These are phyloP conservation scores for Odobenus rosmarus DNA, from an alignment of 2,113 vertebrate species.

Conservation along the genomic window DNA sequence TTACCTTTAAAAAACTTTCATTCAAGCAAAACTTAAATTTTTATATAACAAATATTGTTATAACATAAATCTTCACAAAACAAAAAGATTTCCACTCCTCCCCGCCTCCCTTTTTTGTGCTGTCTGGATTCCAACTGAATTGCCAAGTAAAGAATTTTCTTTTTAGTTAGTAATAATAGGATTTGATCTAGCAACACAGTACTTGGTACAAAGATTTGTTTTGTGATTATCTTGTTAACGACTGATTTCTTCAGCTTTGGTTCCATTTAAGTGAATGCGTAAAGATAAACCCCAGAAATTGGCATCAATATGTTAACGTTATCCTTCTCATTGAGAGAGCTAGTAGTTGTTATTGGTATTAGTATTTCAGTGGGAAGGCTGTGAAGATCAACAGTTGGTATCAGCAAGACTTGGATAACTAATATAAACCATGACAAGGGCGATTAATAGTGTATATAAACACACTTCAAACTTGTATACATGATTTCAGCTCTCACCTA, in stretches of 20 bases:
- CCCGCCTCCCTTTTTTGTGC: neutral
- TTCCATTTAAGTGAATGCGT: conserved; percentile 62
- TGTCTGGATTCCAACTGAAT: conserved; percentile 30
- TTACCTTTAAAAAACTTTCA: conserved; percentile 9
- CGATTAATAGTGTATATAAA: conserved; percentile 51
- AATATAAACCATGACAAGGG: conserved; percentile 64
- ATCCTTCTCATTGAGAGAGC: conserved; percentile 30
- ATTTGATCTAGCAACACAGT: conserved; percentile 53
- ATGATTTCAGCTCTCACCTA: conserved; percentile 56
- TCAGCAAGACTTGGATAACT: conserved; percentile 39
- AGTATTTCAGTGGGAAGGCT: conserved; percentile 65
- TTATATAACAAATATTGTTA: conserved; percentile 35
- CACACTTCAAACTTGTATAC: conserved; percentile 66
- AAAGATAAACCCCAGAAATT: conserved; percentile 66
- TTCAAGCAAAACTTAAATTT: neutral
- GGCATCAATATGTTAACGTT: conserved; percentile 55
- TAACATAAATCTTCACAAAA: neutral
- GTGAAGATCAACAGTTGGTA: conserved; percentile 65
- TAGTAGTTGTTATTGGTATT: conserved; percentile 59
- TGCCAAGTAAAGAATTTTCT: conserved; percentile 16
- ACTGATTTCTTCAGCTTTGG: conserved; percentile 63
- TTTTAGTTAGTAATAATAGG: conserved; percentile 28
- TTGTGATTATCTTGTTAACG: conserved; percentile 52
- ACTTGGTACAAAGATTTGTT: conserved; percentile 70
- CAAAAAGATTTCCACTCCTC: neutral